Conservation (phyloP, 2,888 invertebrate species). For the Ceramica pisi region DNA sequence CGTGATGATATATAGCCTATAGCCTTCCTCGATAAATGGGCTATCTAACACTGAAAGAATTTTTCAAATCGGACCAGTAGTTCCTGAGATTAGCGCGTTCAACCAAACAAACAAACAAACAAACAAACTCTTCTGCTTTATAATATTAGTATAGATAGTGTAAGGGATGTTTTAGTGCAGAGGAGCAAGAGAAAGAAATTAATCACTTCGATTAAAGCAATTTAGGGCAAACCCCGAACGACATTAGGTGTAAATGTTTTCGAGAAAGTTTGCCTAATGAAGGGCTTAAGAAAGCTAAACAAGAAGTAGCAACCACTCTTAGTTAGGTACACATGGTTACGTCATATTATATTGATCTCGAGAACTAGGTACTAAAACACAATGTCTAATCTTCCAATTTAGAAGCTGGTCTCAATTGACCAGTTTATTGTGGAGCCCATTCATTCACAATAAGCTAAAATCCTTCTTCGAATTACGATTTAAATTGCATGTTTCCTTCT, state of each 20-base stretch:
- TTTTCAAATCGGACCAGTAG: no score
- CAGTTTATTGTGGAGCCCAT: constrained; percentile 49
- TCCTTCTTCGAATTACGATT: constrained; percentile 53
- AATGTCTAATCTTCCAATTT: constrained; percentile 56
- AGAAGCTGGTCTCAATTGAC: constrained; percentile 50
- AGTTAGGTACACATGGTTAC: constrained; percentile 5
- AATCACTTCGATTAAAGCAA: not conserved
- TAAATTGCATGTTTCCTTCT: constrained; percentile 58
- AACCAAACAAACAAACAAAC: no score
- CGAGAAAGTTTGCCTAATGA: not conserved
- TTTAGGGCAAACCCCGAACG: not conserved
- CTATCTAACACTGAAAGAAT: no score
- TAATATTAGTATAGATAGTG: no score
- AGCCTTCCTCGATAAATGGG: no score
- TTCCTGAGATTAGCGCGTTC: no score
- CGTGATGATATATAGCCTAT: no score
- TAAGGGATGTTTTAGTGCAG: no score
- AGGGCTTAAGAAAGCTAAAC: not conserved
- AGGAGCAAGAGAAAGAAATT: not conserved
- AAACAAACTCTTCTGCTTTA: no score
- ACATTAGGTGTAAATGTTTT: not conserved
- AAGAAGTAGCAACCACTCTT: constrained; percentile 5
- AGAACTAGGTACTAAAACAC: constrained; percentile 54
- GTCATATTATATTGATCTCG: constrained; percentile 32
- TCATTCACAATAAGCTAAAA: constrained; percentile 61